A percentile compares a stretch with the other conserved stretches of the same genome.
Evolutionary conservation across 2,888 invertebrate genomes (phyloP).

Genomic region (Watsonalla cultraria): DNA sequence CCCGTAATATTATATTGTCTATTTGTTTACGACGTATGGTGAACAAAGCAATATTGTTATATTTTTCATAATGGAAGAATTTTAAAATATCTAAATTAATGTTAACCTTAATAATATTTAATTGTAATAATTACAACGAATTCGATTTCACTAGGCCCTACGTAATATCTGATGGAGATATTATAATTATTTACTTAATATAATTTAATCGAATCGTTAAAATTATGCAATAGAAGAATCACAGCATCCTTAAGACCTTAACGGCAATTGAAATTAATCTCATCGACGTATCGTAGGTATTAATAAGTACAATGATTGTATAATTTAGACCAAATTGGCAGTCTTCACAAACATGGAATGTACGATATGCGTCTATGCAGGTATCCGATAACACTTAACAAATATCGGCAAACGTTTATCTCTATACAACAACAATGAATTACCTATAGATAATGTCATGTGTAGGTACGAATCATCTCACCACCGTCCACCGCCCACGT

Average conservation of each 20-base stretch:
- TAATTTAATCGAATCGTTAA: conserved; percentile 59
- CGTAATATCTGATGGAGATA: conserved; percentile 70
- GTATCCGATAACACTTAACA: conserved; percentile 75
- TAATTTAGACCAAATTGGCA: conserved; percentile 79
- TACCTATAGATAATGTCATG: conserved; percentile 53
- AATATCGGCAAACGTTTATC: conserved; percentile 67
- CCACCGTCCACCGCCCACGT: no score
- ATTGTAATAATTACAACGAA: conserved; percentile 69
- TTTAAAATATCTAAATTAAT: conserved; percentile 68
- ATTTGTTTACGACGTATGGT: conserved; percentile 54
- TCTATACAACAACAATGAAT: conserved; percentile 75
- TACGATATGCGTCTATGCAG: conserved; percentile 78
- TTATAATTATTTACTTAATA: conserved; percentile 49
- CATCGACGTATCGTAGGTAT: conserved; percentile 73
- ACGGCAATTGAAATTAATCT: conserved; percentile 74
- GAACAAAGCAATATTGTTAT: conserved; percentile 62
- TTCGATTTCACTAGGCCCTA: conserved; percentile 76
- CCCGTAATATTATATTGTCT: conserved; percentile 71
- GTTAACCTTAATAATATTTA: conserved; percentile 55
- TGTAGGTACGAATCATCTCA: conserved; percentile 40
- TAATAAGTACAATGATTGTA: conserved; percentile 72
- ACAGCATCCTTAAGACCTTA: conserved; percentile 78
- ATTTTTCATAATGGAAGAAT: conserved; percentile 64
- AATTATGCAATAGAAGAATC: conserved; percentile 78
- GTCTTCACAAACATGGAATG: conserved; percentile 79